Evolutionary conservation across 2,888 invertebrate genomes (phyloP), one percentile per base, ranked within the genome.

Genomic region (Hemicrepidius hirtus): DNA sequence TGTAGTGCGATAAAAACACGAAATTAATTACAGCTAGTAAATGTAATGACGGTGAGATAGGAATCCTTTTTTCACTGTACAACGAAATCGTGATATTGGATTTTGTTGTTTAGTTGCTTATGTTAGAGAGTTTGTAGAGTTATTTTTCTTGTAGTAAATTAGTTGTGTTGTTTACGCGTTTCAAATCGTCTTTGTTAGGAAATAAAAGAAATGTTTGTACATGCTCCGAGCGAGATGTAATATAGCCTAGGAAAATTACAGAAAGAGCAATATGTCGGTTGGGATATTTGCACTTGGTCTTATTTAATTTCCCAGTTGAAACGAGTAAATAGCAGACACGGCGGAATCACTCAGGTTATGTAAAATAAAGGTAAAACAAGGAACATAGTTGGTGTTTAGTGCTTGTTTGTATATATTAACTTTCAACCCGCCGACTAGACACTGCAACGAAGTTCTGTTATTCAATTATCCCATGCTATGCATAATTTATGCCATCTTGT

Each of bases 401-500:
- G 37, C 35, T 24, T 57, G 35, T 16, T 37, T 57, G 57, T 57
- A 12, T 57, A 57, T 57, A 57, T 57, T 57, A 57, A 57, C 57
- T 57, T 57, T 57, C 37, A 57, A 37, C 57, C 57, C 57, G 37
- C 57, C 57, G 24, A 37, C 57, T 37, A 57, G 57, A 57, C 57
- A 57, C 12, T 57, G 57, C 57, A 57, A 7, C 35, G 67, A 66
- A 46, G 59, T 67, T 67, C 28, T 68, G 46, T 68, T 68, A 68
- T 68, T 68, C 68, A 68, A 68, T 59, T 68, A 68, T 50, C 60
- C 24, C 35, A 60, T 62, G 68, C 49, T 68, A 62, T 60, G 62
- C 60, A 68, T 68, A 68, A 68, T 68, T 68, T 68, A 68, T 68
- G 68, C 49, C 40, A 68, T 68, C 68, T 68, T 68, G 68, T 68